phyloP scores from a whole-genome alignment of 2,888 invertebrate genomes.

The Tillus elongatus region DNA sequence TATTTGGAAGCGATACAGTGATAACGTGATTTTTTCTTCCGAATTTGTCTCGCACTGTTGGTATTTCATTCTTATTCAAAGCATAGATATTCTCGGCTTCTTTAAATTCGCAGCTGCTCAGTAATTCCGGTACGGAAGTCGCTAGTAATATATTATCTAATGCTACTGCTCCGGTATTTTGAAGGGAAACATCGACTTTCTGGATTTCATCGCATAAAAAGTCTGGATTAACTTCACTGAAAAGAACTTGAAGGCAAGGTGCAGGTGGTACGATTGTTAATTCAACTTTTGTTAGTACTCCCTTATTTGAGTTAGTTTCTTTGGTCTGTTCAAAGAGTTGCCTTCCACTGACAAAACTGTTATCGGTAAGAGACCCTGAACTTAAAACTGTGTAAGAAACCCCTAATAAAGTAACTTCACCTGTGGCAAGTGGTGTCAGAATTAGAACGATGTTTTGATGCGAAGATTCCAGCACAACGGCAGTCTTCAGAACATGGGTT shows the following conservation, averaged over 20 bases:
- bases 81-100: constrained; percentile 13
- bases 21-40: constrained; percentile 41
- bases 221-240: constrained; percentile 56
- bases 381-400: constrained; percentile 43
- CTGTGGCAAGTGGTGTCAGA: constrained; percentile 64
- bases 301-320: constrained; percentile 21
- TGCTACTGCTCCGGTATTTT: constrained; percentile 59
- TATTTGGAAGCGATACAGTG: constrained; percentile 38
- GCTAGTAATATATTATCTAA: constrained; percentile 56
- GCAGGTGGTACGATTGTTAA: constrained; percentile 69
- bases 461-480: constrained; percentile 50
- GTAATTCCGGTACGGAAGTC: constrained; percentile 59
- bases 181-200: constrained; percentile 55
- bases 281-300: constrained; percentile 60
- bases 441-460: constrained; percentile 59
- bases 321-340: constrained; percentile 45
- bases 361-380: constrained; percentile 30
- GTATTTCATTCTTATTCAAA: constrained; percentile 22
- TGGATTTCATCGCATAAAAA: constrained; percentile 68
- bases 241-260: constrained; percentile 71
- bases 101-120: constrained; percentile 34
- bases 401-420: constrained; percentile 64
- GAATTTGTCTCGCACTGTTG: constrained; percentile 33
- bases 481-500: constrained; percentile 49
- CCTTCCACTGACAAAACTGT: constrained; percentile 51